phyloP scores from a whole-genome alignment of 2,888 invertebrate species.

The Mycogona germanica region DNA sequence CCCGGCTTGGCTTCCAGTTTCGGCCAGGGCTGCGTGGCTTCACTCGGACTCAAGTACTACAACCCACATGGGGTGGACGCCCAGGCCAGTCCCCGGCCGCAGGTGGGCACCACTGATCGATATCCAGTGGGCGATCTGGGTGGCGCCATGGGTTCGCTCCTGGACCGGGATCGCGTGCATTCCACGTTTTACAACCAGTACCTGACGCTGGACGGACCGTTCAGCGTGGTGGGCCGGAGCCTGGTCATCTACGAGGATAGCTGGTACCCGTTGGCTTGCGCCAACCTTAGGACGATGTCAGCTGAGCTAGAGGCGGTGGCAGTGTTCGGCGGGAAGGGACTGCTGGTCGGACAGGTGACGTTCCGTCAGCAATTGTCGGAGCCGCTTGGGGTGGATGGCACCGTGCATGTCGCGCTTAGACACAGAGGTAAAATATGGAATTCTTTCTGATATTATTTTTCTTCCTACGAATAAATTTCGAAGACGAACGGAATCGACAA shows the following conservation, averaged over 20 bases:
- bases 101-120: constrained; percentile 3
- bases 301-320: neutral
- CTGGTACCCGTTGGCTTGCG: constrained; percentile 9
- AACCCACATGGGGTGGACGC: neutral
- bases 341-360: neutral
- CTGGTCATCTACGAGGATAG: neutral
- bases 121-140: constrained; percentile 4
- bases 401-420: neutral
- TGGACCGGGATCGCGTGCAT: neutral
- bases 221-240: constrained; percentile 2
- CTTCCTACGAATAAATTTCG: no score
- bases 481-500: no score
- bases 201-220: neutral
- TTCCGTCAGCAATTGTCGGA: constrained; percentile 2
- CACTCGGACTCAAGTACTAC: neutral
- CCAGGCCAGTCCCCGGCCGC: neutral
- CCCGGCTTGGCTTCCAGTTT: no score
- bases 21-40: neutral
- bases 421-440: constrained; percentile 5
- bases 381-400: neutral
- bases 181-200: constrained; percentile 9
- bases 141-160: neutral
- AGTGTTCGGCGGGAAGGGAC: neutral
- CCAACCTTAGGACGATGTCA: neutral
- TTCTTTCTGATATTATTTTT: no score